Conservation (phyloP, 2,888 invertebrate species). For the Lepidonotus clava region DNA sequence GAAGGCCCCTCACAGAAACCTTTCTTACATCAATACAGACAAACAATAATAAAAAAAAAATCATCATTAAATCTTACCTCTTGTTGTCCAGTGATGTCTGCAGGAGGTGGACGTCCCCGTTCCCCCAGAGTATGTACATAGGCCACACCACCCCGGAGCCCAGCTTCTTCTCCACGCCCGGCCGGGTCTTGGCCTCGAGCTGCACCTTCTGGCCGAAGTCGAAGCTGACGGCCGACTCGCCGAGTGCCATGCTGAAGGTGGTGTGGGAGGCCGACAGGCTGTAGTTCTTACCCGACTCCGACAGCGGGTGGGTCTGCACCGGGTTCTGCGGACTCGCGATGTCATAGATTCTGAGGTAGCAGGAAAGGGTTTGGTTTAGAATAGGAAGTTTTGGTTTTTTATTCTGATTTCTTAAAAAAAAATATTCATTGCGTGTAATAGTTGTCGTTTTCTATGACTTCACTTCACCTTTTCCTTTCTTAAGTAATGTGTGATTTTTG, state of each 20-base stretch:
- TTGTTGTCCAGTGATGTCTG: conserved; percentile 67
- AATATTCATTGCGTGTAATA: too few relatives aligned
- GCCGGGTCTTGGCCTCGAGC: conserved; percentile 56
- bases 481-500: too few relatives aligned
- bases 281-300: conserved; percentile 26
- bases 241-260: conserved; percentile 82
- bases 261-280: conserved; percentile 17
- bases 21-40: too few relatives aligned
- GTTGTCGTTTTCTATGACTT: too few relatives aligned
- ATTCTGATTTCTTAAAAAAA: too few relatives aligned
- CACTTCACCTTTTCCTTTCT: too few relatives aligned
- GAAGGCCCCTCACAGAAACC: too few relatives aligned
- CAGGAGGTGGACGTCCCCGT: conserved; percentile 88
- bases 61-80: too few relatives aligned
- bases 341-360: conserved; percentile 76
- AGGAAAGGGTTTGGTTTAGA: too few relatives aligned
- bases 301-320: conserved; percentile 67
- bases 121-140: conserved; percentile 89
- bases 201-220: conserved; percentile 86
- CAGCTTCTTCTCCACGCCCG: conserved; percentile 27
- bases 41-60: too few relatives aligned
- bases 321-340: conserved; percentile 72
- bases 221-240: conserved; percentile 93
- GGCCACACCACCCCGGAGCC: conserved; percentile 84
- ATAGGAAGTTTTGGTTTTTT: too few relatives aligned